Evolutionary conservation across 2,797 vertebrate species (phyloP), one percentile per base, ranked within the genome.

Genomic region (Lithobates sylvaticus): DNA sequence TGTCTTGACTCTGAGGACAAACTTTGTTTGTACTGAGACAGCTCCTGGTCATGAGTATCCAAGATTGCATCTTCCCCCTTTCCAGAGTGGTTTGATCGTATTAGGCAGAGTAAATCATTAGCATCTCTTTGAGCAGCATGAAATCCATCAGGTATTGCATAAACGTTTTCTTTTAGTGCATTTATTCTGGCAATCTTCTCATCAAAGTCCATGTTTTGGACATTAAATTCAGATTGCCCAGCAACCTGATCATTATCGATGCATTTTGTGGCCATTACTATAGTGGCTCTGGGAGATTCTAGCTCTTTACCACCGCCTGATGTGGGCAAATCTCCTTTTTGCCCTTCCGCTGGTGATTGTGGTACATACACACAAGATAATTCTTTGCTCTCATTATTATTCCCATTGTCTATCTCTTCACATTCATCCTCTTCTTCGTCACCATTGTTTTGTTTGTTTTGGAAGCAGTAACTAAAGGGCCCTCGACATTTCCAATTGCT

Each of bases 391-490:
- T 87, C 76, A 64, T 87, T 87, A 61, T 87, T 87, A 78, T 68
- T 86, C 26, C 88, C 84, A 84, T 88, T 87, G 71, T 89, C 89
- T 88, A 82, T 87, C 16, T 89, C 91, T 68, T 96, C 96, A 77
- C 95, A 96, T 23, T 94, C 93, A 65, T 95, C 95, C 13, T 96
- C 96, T 0, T 94, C 93, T 80, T 94, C 93, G 42, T 93, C 93
- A 26, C 90, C 83, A 85, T 91, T 87, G 1, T 75, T 90, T 85
- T 93, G 95, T 90, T 91, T 95, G 89, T 93, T 94, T 83, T 95
- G 92, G 90, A 98, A 98, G 91, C 96, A 98, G 90, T 96, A 96
- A 91, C 95, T 96, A 88, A 98, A 97, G n/a, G 97, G 95, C 18
- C 95, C 94, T 21, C 88, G 95, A 88, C 97, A 97, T 91, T 92